Evolutionary conservation across 1,140 invertebrate species (phyloP).

Genomic region (Drosophila saltans): DNA sequence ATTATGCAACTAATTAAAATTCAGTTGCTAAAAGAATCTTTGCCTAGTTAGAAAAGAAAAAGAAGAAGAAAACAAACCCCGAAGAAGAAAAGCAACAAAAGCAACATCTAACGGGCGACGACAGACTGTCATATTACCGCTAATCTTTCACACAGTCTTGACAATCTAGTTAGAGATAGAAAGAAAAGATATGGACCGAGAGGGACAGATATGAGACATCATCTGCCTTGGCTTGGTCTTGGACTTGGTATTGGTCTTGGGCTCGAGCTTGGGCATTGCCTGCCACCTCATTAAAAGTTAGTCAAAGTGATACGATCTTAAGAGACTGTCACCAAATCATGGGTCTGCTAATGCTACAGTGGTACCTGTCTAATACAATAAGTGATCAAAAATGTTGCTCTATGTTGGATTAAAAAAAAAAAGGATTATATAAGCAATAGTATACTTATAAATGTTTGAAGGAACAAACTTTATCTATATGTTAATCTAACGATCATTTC

Average conservation of each 20-base stretch:
- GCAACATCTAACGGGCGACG: conserved; percentile 52
- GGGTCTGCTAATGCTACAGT: neutral
- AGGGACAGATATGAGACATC: neutral
- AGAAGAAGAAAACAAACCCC: neutral
- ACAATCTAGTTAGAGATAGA: conserved; percentile 36
- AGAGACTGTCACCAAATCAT: conserved; percentile 15
- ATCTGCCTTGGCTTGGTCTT: conserved; percentile 16
- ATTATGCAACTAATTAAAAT: conserved; percentile 65
- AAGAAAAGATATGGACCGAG: neutral
- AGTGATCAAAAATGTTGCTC: no score
- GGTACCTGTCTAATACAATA: no score
- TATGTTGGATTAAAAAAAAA: no score
- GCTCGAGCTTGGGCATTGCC: conserved; percentile 19
- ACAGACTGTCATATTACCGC: conserved; percentile 51
- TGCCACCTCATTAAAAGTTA: conserved; percentile 54
- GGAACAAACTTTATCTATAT: no score
- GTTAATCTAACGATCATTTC: no score
- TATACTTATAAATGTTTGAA: no score
- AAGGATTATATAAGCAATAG: no score
- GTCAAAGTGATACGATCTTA: conserved; percentile 11
- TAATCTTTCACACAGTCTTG: conserved; percentile 64
- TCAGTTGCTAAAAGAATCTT: conserved; percentile 21
- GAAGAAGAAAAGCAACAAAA: conserved; percentile 50
- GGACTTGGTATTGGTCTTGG: neutral
- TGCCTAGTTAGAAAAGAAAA: neutral